These are phyloP conservation scores for Gallinago solitaria DNA, from an alignment of 2,797 vertebrate genomes.

Conservation along the genomic window DNA sequence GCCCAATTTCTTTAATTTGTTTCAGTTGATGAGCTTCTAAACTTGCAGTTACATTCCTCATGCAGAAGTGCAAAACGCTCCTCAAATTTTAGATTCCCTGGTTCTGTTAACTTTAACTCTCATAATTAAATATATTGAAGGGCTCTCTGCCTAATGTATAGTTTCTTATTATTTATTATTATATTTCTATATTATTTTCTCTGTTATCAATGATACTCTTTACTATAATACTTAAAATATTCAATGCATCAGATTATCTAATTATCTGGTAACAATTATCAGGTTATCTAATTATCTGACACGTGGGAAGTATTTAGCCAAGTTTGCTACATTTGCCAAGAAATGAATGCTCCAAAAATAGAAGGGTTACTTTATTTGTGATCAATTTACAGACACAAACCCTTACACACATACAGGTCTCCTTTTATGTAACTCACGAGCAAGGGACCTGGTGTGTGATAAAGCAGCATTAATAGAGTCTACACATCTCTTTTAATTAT, in stretches of 20 bases:
- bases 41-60: background rate
- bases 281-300: background rate
- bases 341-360: background rate
- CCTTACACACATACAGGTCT: background rate
- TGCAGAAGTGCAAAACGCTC: background rate
- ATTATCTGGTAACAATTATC: background rate
- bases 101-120: background rate
- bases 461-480: background rate
- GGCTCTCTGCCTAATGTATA: background rate
- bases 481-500: background rate
- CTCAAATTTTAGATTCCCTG: background rate
- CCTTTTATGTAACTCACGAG: background rate
- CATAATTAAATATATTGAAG: background rate
- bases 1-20: background rate
- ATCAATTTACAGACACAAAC: background rate
- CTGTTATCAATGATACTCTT: too few relatives aligned
- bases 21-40: background rate
- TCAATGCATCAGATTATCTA: background rate
- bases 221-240: background rate
- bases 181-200: background rate
- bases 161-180: background rate
- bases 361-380: background rate
- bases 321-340: background rate
- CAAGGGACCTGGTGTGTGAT: background rate
- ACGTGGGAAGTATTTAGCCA: background rate